phyloP scores from a whole-genome alignment of 2,113 vertebrate genomes.

The Boulengeromyrus knoepffleri region DNA sequence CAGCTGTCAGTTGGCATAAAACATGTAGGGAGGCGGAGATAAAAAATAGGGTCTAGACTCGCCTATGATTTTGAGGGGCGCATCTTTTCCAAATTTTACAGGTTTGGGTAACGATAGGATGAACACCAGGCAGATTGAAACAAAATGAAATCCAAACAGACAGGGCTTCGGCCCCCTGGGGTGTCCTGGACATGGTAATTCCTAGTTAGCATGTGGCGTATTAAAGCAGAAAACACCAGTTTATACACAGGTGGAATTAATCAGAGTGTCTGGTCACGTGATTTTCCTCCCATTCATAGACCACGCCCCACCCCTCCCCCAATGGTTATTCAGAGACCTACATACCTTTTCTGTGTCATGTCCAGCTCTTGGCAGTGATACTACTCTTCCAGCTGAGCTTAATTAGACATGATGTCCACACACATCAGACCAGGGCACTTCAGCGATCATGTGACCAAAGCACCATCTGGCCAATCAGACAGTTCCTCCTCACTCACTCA shows the following conservation, averaged over 20 bases:
- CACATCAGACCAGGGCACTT: neutral
- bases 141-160: neutral
- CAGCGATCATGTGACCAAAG: neutral
- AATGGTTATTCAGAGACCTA: neutral
- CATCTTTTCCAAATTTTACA: neutral
- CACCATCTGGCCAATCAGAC: neutral
- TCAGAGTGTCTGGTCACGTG: neutral
- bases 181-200: neutral
- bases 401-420: neutral
- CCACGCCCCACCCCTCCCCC: neutral
- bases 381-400: neutral
- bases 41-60: neutral
- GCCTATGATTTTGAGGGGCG: neutral
- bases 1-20: neutral
- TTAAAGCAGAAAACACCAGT: neutral
- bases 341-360: neutral
- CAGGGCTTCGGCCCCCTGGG: neutral
- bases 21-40: neutral
- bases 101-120: neutral
- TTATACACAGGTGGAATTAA: neutral
- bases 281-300: neutral
- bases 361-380: neutral
- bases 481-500: neutral
- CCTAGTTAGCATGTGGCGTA: neutral
- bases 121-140: neutral